Base-by-base conservation (phyloP, 2,888 invertebrate genomes). In the Oscheius sp. region DNA sequence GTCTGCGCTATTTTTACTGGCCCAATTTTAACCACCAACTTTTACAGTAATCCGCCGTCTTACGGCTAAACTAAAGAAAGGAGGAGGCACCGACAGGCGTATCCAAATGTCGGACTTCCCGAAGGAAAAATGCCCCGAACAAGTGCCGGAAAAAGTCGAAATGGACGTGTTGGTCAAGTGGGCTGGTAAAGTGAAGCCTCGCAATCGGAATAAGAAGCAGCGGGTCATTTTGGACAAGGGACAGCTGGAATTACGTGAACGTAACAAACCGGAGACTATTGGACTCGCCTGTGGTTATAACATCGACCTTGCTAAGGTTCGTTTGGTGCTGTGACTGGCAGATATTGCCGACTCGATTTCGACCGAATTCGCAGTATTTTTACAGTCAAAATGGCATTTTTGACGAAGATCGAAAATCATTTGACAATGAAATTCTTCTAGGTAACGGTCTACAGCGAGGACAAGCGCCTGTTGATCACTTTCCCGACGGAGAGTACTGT, bases 141-240 rank as follows among this genome's bases (percentile, higher is more conserved):
- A 1, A 9, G 3, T 49, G 16, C 55, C 55, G 23, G 55, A 55
- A 3, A 21, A 13, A 21, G 16, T 55, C 13, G 18, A 61, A 13
- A 16, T 61, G 16, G 61, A 61, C 46, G 12, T 46, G 12, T 27
- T 23, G 52, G 52, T 18, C 25, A 64, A 64, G 35, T 64, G 64
- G 64, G 21, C 9, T 9, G 64, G 55, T 3, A 69, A 55, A 9
- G 41, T 23, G n/a, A 53, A 53, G 29, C 55, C 25, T 35, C 21
- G 7, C 12, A 46, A 46, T 13, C 23, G 29, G 21, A 49, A 25
- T 25, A 55, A 49, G n/a, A 70, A 59, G 52, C 16, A 35, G 27
- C 45, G 27, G 13, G 70, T 25, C 27, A 41, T 59, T 18, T 41
- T 70, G 46, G 70, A 70, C 35, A 46, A 45, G 2, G 70, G 70